Evolutionary conservation across 2,888 invertebrate genomes (phyloP), one percentile per base, ranked within the genome.

Genomic region (Eledona agricola): DNA sequence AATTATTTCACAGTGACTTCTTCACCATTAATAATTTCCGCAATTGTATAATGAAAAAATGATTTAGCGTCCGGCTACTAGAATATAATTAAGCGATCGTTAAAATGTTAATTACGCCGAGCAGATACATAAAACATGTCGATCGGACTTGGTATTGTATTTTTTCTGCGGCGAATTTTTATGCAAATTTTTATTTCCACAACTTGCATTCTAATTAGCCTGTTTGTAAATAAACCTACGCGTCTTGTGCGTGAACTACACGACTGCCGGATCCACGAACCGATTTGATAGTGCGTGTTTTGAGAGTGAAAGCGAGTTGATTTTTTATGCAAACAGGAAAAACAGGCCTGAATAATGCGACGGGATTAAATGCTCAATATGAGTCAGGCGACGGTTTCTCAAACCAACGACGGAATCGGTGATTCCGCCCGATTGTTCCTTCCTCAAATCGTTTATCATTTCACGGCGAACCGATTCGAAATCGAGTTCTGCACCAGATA

Each of bases 221-320:
- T 32, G 43, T 43, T 43, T 43, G 32, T 50, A 34, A 40, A 49
- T 38, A 43, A 43, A 43, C 43, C 43, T 43, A 43, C 43, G 43
- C 32, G 31, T 11, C 17, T 32, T 31, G 20, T 43, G 43, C 32
- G 43, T 31, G 32, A 23, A 31, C 19, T 43, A 10, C 5, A 31
- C 5, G 7, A 7, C 29, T 42, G 17, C 28, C 29, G 17, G 20
- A 28, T 16, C 25, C 1, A 28, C 20, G 3, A 9, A 3, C 11
- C 12, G 19, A 29, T 12, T 42, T 16, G 9, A 6, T 15, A 11
- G 12, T 15, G 11, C 6, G 12, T 15, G 19, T 13, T 23, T 9
- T 13, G 20, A 37, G 15, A 23, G 23, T 11, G 25, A 37, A 37
- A 37, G 37, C 20, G 29, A 15, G n/a, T 34, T 7, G 10, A 20